Conservation (phyloP, 2,113 vertebrate species). For the Panthera leo region DNA sequence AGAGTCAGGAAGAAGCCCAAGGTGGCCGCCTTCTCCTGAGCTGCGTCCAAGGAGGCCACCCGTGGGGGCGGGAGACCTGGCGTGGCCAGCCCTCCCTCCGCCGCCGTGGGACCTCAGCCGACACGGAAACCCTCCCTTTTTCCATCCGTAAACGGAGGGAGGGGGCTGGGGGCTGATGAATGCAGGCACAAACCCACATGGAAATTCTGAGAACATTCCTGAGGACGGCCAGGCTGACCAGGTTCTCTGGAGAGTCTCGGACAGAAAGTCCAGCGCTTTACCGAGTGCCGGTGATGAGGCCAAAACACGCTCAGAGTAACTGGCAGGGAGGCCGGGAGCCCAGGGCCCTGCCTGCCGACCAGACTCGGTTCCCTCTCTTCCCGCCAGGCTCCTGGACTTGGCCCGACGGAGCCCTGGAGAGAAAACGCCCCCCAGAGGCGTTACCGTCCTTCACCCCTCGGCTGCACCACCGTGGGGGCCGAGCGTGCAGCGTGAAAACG, state of each 20-base stretch:
- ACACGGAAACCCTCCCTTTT: background rate
- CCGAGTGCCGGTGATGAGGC: conserved; percentile 72
- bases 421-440: background rate
- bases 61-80: background rate
- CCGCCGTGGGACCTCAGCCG: accelerated
- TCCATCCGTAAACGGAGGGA: background rate
- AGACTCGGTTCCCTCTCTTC: no score
- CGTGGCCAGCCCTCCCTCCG: accelerated
- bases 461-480: background rate
- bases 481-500: background rate
- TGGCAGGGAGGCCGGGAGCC: conserved; percentile 55
- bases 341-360: background rate
- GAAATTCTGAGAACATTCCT: background rate
- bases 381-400: background rate
- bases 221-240: conserved; percentile 16
- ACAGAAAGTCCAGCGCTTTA: background rate
- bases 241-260: conserved; percentile 59
- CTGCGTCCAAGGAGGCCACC: background rate
- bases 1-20: accelerated
- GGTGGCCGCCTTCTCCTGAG: background rate
- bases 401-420: background rate
- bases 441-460: conserved; percentile 57
- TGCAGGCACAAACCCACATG: accelerated
- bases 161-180: accelerated
- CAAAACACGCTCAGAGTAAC: conserved; percentile 64